Evolutionary conservation across 2,888 invertebrate genomes (phyloP), one percentile per base, ranked within the genome.

Genomic region (Leistus spinibarbis): DNA sequence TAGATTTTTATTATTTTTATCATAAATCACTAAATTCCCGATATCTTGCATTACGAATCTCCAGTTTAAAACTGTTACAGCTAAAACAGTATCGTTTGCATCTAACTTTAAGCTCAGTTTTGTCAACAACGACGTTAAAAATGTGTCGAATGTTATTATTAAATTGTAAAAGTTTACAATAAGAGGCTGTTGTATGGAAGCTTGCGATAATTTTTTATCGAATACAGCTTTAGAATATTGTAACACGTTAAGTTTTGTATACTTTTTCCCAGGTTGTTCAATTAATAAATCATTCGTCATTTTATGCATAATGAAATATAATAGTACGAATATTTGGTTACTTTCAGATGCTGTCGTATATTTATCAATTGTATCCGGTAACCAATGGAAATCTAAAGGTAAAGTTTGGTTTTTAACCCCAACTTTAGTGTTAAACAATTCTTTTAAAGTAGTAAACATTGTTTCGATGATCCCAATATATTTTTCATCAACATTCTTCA

Each of bases 61-160:
- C 90, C 90, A 91, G 76, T 87, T 88, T 9, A 91, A 80, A 4
- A 87, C 81, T 68, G 86, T 86, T 0, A 90, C 79, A 1, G 90
- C 79, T 27, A 83, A 79, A 40, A 89, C 85, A 9, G 86, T 84
- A 1, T 82, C 81, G 76, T 82, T 79, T 76, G 88, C 84, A 73
- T 84, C 83, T 7, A 90, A 77, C 0, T 78, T 78, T 1, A 82
- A 69, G 20, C 80, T 77, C 2, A 80, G 80, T 13, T 82, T 79
- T 62, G 80, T 81, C 2, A 90, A 82, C 10, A 86, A 78, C 0
- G 78, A 79, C 9, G 83, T 78, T 24, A 92, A 83, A 77, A 86
- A 86, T 1, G 82, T 80, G 69, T 89, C 88, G 57, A 88, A 85
- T 40, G 83, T 81, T 5, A 86, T 80, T 1, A 90, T 79, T 76